Conservation (phyloP, 2,888 invertebrate species). For the Urechis unicinctus region DNA sequence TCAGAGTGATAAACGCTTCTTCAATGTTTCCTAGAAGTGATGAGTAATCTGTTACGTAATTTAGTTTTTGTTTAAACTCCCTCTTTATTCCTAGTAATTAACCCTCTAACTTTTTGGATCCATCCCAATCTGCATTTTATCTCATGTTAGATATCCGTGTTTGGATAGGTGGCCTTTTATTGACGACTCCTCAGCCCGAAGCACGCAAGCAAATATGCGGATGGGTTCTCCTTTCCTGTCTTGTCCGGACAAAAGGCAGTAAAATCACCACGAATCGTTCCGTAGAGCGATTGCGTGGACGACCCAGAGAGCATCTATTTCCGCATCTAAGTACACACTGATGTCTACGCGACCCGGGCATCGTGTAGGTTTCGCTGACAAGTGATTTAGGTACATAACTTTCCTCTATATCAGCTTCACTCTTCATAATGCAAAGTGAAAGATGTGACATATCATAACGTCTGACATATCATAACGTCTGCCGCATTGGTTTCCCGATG, state of each 20-base stretch:
- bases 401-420: background rate
- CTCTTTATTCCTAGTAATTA: background rate
- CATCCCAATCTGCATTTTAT: background rate
- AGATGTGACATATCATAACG: no score
- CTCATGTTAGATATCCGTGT: background rate
- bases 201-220: background rate
- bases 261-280: background rate
- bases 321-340: background rate
- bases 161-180: no score
- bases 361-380: background rate
- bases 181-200: background rate
- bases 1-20: background rate
- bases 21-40: background rate
- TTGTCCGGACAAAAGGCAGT: background rate
- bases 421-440: background rate
- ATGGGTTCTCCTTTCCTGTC: background rate
- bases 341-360: no score
- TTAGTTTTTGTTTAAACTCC: background rate
- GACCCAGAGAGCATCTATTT: conserved; percentile 2
- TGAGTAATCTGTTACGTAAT: background rate
- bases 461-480: background rate
- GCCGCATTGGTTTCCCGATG: conserved; percentile 4
- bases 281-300: conserved; percentile 2
- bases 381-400: background rate
- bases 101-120: background rate